Evolutionary conservation across 2,797 vertebrate genomes (phyloP).

Genomic region (Poecilia picta): DNA sequence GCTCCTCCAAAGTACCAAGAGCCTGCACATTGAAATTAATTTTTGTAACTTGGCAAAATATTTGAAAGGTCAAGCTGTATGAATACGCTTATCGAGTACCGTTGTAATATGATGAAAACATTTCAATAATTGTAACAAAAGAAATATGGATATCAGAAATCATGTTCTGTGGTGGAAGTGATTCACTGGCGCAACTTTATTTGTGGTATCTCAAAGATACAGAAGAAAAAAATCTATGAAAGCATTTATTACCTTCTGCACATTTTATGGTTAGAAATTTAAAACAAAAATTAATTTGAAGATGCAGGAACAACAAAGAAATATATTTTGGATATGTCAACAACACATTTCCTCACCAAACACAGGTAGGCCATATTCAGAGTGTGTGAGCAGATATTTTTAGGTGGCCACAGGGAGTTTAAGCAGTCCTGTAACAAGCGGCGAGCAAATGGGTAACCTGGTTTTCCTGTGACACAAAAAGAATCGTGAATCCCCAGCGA

Average conservation of each 20-base stretch:
- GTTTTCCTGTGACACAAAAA: conserved; percentile 77
- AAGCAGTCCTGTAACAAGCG: conserved; percentile 62
- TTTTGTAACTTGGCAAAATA: not conserved
- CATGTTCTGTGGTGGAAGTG: not conserved
- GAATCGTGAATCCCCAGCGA: conserved; percentile 56
- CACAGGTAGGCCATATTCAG: conserved; percentile 40
- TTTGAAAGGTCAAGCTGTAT: not conserved
- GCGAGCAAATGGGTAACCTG: conserved; percentile 84
- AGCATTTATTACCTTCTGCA: not conserved
- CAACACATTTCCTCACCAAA: conserved; percentile 24
- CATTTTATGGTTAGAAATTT: not conserved
- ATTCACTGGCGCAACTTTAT: not conserved
- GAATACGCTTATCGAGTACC: not conserved
- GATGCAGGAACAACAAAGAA: not conserved
- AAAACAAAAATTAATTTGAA: not conserved
- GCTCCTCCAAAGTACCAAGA: not conserved
- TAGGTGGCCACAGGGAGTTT: conserved; percentile 65
- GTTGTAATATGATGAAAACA: not conserved
- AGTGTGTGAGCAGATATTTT: conserved; percentile 71
- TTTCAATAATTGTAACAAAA: not conserved
- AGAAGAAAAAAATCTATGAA: not conserved
- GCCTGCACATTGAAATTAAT: not conserved
- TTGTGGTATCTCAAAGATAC: not conserved
- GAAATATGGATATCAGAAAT: not conserved
- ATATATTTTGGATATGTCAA: conserved; percentile 21